Evolutionary conservation across 2,888 invertebrate genomes (phyloP).

Genomic region (Phlogophora meticulosa): DNA sequence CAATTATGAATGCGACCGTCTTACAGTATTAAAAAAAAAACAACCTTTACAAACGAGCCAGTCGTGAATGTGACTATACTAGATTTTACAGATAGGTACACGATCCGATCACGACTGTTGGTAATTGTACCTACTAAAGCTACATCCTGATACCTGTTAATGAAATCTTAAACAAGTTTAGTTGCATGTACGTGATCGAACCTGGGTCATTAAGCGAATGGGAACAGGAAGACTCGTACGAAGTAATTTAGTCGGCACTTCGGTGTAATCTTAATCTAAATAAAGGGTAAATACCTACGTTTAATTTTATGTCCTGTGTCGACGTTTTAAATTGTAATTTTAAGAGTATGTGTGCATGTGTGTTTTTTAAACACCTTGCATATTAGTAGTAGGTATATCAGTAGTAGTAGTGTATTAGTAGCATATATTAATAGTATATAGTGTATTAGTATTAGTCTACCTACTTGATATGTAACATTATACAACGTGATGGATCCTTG

Average conservation of each 20-base stretch:
- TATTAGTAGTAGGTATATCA: too few relatives aligned
- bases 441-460: not conserved
- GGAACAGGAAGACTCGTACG: conserved; percentile 33
- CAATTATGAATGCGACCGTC: too few relatives aligned
- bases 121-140: conserved; percentile 14
- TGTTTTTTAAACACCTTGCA: not conserved
- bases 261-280: conserved; percentile 22
- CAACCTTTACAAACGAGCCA: conserved; percentile 2
- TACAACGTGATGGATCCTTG: not conserved
- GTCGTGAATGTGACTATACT: conserved; percentile 7
- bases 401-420: too few relatives aligned
- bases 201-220: conserved; percentile 35
- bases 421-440: too few relatives aligned
- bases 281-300: conserved; percentile 18
- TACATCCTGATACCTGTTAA: conserved; percentile 33
- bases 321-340: not conserved
- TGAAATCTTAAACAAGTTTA: conserved; percentile 46
- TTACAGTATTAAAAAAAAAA: conserved; percentile 21
- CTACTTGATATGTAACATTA: too few relatives aligned
- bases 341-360: too few relatives aligned
- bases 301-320: not conserved
- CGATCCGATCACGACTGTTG: conserved; percentile 11
- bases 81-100: conserved; percentile 15
- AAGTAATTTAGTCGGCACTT: conserved; percentile 28
- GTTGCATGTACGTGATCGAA: conserved; percentile 34